These are phyloP conservation scores for Rhipidura dahli DNA, from an alignment of 2,113 vertebrate species.

Conservation along the genomic window DNA sequence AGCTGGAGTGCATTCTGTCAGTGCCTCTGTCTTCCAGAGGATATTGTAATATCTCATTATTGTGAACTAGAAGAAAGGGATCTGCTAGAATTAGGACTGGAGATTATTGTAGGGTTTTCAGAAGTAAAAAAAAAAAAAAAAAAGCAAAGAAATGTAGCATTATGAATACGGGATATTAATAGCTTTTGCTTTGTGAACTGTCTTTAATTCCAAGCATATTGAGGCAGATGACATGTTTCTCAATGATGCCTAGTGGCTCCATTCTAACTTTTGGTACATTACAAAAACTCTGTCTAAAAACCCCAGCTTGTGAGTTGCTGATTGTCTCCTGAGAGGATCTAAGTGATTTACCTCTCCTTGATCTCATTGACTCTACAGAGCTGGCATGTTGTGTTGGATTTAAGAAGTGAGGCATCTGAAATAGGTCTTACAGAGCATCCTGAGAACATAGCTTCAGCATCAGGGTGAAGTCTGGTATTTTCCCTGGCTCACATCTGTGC, in stretches of 20 bases:
- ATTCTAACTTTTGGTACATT: not conserved
- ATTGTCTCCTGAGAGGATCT: not conserved
- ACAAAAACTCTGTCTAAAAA: not conserved
- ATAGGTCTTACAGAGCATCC: not conserved
- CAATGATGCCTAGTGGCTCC: not conserved
- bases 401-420: not conserved
- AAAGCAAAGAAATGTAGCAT: conserved; percentile 3
- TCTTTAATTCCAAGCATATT: not conserved
- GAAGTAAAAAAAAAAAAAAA: not conserved
- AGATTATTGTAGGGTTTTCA: conserved; percentile 40
- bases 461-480: not conserved
- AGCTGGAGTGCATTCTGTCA: conserved; percentile 49
- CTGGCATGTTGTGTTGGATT: accelerated
- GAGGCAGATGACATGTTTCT: not conserved
- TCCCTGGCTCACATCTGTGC: not conserved
- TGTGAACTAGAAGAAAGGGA: conserved; percentile 31
- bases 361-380: not conserved
- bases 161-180: conserved; percentile 38
- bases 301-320: not conserved
- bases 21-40: conserved; percentile 18
- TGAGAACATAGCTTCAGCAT: not conserved
- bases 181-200: conserved; percentile 1
- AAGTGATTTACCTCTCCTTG: not conserved
- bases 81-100: conserved; percentile 37
- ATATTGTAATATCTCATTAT: conserved; percentile 54